Evolutionary conservation across 2,113 vertebrate species (phyloP), one percentile per base, ranked within the genome.

Genomic region (Sterna hirundo): DNA sequence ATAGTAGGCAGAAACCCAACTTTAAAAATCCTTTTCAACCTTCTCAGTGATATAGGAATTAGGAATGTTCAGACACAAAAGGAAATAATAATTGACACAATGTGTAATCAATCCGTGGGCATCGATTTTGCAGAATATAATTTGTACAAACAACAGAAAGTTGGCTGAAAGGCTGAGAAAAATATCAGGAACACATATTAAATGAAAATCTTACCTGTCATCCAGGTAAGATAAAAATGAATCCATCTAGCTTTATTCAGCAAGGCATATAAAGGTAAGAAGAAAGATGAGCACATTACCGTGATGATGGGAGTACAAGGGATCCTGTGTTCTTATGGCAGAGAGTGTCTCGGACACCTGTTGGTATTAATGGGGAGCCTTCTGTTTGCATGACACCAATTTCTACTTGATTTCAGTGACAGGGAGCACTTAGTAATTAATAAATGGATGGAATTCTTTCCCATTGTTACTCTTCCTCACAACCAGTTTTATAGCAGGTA

Each of bases 31-130:
- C 19, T 69, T 81, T 86, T 69, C 58, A 83, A 4, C 22, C 14
- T 87, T 76, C 44, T 22, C 26, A 66, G 60, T 64, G 32, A 71
- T 75, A 49, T 0, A 81, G 21, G 60, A 74, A 86, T 90, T 78
- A 80, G 68, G 38, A 83, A 74, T 0, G 3, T 46, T 86, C 29
- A 90, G 42, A 81, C 47, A 68, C 8, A 71, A 86, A 81, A 60
- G 17, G n/a, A 86, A 93, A 90, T 42, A 76, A n/a, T 88, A 90
- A 42, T 80, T 61, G 66, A 61, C 30, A 77, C n/a, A 86, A 71
- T 51, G 25, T 40, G 11, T 34, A 86, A 36, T 87, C 47, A 51
- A 47, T 74, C 40, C 55, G 57, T 76, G 54, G 74, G 54, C 54
- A 83, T 74, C 0, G 0, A 58, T 87, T 96, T 88, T 75, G 46